These are phyloP conservation scores for Gnathonemus echidnorhynchus DNA, from an alignment of 2,113 vertebrate species.

Conservation along the genomic window DNA sequence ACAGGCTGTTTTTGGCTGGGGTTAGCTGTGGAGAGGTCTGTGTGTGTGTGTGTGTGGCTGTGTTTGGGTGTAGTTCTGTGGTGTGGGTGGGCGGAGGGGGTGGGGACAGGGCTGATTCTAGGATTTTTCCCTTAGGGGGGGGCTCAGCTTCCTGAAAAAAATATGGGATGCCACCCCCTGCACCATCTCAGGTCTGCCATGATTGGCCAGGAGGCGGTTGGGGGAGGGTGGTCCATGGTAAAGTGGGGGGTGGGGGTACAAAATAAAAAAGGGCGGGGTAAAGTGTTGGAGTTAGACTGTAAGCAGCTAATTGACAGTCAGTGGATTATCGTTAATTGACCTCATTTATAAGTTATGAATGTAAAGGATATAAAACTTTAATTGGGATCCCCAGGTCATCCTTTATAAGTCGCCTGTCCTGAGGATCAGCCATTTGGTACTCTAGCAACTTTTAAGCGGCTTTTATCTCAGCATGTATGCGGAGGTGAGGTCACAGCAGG, in stretches of 20 bases:
- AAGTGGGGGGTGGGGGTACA: neutral
- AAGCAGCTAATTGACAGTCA: neutral
- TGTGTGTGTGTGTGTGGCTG: neutral
- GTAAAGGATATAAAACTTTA: neutral
- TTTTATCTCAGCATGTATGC: neutral
- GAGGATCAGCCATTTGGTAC: neutral
- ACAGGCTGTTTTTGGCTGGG: neutral
- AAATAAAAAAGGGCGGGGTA: neutral
- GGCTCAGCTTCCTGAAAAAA: neutral
- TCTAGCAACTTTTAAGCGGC: too few relatives aligned
- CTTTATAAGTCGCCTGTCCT: neutral
- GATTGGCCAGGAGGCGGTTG: neutral
- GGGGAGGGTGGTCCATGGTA: neutral
- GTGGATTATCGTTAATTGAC: neutral
- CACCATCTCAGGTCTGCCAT: neutral
- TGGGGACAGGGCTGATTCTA: neutral
- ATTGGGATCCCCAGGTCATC: neutral
- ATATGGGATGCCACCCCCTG: neutral
- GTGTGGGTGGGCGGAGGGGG: neutral
- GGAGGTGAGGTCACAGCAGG: neutral
- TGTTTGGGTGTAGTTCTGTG: neutral
- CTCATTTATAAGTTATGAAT: neutral
- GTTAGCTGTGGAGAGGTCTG: neutral
- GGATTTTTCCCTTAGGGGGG: neutral
- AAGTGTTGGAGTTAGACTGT: neutral